Base-by-base conservation (phyloP, 2,113 vertebrate species). In the Nipponia nippon region DNA sequence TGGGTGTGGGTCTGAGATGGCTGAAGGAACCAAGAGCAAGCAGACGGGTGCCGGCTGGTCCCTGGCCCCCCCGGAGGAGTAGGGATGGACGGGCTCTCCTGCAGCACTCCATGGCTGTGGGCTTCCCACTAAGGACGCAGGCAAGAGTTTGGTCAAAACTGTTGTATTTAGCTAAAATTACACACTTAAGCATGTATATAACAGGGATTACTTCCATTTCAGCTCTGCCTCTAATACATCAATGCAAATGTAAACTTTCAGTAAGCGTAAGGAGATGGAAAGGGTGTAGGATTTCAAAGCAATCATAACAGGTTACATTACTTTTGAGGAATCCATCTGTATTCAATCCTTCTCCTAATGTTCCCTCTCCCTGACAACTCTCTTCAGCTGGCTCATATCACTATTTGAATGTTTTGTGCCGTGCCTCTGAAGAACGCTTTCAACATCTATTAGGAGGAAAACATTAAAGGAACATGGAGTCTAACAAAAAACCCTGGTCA, bases 321-420 rank as follows among this genome's bases (percentile, higher is more conserved):
- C 94, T 96, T 97, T 96, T 93, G 91, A 97, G 95, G 97, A 97
- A 97, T 96, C 95, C 97, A 97, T 97, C 96, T 97, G 97, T 95
- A 97, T 94, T 97, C 95, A 97, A 95, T 96, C 97, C 94, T 95
- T 88, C 93, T 96, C 89, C 77, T 95, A 95, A 96, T 59, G 87
- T 90, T 97, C 95, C 70, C 91, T 83, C 91, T 97, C 95, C 71
- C 94, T 96, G 96, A 97, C 97, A 97, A 96, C 91, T 97, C 96
- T 97, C 91, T 96, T 97, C 96, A 97, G 96, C 96, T 97, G 96
- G 94, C 91, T 95, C 93, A 0, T 88, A 96, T 97, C 97, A 96
- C 95, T 95, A 85, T 90, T 91, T 94, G 94, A 97, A 97, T 91
- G 91, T 96, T 97, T 96, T 91, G 90, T 91, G 91, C 94, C 0